phyloP scores from a whole-genome alignment of 2,113 vertebrate genomes.

The Nanorana parkeri region DNA sequence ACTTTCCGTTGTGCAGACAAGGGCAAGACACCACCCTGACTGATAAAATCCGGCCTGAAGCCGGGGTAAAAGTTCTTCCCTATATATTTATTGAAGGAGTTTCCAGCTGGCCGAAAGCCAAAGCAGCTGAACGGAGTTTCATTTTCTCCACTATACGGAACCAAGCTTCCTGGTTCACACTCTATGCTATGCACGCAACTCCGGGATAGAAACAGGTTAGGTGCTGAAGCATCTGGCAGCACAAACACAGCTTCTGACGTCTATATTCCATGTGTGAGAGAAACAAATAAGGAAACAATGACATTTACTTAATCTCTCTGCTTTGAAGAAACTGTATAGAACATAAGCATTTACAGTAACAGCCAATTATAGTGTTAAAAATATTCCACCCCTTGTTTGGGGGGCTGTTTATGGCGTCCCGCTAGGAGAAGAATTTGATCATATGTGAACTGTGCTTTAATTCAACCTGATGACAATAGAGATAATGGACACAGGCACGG shows the following conservation, averaged over 20 bases:
- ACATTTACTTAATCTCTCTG: too few species aligned
- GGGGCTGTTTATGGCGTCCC: too few species aligned
- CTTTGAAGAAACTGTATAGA: too few species aligned
- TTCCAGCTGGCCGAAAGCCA: constrained; percentile 64
- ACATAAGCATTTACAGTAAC: too few species aligned
- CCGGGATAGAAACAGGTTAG: background rate
- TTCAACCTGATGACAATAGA: too few species aligned
- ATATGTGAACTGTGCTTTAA: too few species aligned
- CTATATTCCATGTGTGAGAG: background rate
- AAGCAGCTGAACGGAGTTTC: constrained; percentile 47
- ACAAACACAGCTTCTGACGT: background rate
- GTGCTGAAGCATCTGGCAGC: background rate
- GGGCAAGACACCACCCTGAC: constrained; percentile 44
- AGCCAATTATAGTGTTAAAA: too few species aligned
- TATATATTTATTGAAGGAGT: constrained; percentile 68
- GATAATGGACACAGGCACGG: too few species aligned
- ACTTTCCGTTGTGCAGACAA: constrained; percentile 45
- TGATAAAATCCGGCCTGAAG: constrained; percentile 47
- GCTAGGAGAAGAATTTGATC: too few species aligned
- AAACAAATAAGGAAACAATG: too few species aligned
- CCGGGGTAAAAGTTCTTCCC: constrained; percentile 21
- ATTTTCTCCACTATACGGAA: constrained; percentile 61
- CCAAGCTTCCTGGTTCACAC: constrained; percentile 62
- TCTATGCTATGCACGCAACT: constrained; percentile 21
- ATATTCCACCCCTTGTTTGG: too few species aligned